Conservation (phyloP, 2,797 vertebrate species). For the Alectoris magna region DNA sequence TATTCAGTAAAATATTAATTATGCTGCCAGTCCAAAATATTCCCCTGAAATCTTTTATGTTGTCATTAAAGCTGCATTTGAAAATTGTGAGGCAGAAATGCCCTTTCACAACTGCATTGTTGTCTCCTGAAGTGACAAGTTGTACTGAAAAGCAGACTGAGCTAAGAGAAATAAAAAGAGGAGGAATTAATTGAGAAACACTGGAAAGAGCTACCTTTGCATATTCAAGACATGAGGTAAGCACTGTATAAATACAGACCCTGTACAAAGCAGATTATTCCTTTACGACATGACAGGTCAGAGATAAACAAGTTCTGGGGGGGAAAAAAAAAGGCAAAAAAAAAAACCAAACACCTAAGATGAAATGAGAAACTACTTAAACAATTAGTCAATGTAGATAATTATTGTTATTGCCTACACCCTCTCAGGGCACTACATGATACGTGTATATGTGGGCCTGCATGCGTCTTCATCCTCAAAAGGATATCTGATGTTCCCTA, state of each 20-base stretch:
- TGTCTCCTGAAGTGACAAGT: background rate
- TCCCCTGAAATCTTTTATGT: conserved; percentile 10
- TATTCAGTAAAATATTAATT: conserved; percentile 35
- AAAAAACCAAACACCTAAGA: background rate
- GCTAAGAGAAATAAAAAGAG: background rate
- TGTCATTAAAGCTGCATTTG: conserved; percentile 3
- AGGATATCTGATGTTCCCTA: background rate
- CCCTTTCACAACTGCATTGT: background rate
- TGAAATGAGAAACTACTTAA: background rate
- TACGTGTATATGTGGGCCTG: background rate
- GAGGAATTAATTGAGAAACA: background rate
- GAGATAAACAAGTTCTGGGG: background rate
- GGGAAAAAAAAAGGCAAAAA: background rate
- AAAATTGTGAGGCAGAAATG: background rate
- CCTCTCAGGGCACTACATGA: background rate
- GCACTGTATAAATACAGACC: background rate
- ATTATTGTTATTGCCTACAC: background rate
- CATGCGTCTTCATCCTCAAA: background rate
- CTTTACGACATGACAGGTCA: background rate
- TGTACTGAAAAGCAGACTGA: background rate
- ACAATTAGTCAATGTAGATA: background rate
- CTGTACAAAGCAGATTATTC: background rate
- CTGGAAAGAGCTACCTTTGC: background rate
- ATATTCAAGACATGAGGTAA: background rate
- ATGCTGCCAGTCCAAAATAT: conserved; percentile 25